These are phyloP conservation scores for Epistrophella euchroma DNA, from an alignment of 2,888 invertebrate genomes.

Conservation along the genomic window DNA sequence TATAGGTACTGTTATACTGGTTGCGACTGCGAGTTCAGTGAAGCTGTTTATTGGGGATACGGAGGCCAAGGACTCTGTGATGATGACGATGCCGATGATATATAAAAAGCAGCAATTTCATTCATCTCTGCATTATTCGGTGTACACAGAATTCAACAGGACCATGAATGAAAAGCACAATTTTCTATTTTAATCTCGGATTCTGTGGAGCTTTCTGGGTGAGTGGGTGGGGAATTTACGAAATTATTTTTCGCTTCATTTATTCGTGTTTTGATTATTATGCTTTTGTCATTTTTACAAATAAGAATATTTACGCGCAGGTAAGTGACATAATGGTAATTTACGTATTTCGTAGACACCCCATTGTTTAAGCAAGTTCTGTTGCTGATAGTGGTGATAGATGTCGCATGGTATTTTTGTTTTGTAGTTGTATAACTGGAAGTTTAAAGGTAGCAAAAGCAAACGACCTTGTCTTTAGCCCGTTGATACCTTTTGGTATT, in stretches of 20 bases:
- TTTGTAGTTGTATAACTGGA: no score
- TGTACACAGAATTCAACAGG: neutral
- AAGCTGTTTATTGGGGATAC: conserved; percentile 3
- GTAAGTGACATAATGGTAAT: conserved; percentile 1
- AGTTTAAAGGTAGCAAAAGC: no score
- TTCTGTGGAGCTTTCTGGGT: conserved; percentile 11
- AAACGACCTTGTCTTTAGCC: no score
- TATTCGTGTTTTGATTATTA: neutral
- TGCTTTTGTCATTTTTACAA: conserved; percentile 12
- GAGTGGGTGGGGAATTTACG: neutral
- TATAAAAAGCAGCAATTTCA: neutral
- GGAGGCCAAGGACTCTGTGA: conserved; percentile 3
- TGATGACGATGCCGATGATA: neutral
- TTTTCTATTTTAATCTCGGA: neutral
- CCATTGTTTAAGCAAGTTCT: neutral
- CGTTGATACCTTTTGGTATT: no score
- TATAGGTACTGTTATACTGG: conserved; percentile 29
- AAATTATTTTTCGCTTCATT: conserved; percentile 1
- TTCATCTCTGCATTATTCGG: conserved; percentile 3
- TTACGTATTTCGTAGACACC: neutral
- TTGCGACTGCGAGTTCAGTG: neutral
- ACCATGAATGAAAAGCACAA: conserved; percentile 41
- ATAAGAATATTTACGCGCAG: conserved; percentile 4
- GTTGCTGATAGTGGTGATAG: neutral
- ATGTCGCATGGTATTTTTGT: neutral